Percentiles rank a stretch among this genome's conserved stretches.
Evolutionary conservation across 1,140 invertebrate genomes (phyloP).

Genomic region (Diuraphis noxia): DNA sequence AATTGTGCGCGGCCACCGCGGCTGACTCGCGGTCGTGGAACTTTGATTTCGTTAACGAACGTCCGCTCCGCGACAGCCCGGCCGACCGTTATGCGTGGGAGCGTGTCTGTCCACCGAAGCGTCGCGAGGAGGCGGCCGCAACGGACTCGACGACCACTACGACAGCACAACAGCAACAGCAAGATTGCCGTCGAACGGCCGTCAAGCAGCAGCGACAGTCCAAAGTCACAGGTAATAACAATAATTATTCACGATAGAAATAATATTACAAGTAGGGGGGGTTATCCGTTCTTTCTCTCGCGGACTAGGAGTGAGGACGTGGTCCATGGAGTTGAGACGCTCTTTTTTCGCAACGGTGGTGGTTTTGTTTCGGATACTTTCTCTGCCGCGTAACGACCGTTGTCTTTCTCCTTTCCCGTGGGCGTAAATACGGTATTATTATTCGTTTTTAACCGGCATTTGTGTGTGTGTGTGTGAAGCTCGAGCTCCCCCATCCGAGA

Average conservation of each 20-base stretch:
- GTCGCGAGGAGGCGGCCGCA: neutral
- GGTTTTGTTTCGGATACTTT: neutral
- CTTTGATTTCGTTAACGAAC: conserved; percentile 41
- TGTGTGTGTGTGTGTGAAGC: neutral
- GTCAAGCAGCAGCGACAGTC: neutral
- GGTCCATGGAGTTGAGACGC: neutral
- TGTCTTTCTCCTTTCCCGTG: neutral
- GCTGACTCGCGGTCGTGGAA: neutral
- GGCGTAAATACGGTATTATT: conserved; percentile 9
- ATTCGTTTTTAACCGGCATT: neutral
- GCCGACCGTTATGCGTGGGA: conserved; percentile 46
- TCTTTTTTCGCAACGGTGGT: neutral
- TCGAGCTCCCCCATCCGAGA: conserved; percentile 11
- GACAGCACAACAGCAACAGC: neutral
- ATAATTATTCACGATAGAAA: neutral
- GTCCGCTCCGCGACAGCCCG: conserved; percentile 24
- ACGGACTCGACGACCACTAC: neutral
- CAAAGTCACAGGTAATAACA: conserved; percentile 23
- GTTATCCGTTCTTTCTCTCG: neutral
- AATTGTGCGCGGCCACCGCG: neutral
- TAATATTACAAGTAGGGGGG: no score
- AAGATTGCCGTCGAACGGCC: neutral
- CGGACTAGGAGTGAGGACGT: neutral
- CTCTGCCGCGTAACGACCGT: neutral
- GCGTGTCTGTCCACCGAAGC: neutral